phyloP scores from a whole-genome alignment of 2,797 vertebrate species.

The Coregonus ussuriensis region DNA sequence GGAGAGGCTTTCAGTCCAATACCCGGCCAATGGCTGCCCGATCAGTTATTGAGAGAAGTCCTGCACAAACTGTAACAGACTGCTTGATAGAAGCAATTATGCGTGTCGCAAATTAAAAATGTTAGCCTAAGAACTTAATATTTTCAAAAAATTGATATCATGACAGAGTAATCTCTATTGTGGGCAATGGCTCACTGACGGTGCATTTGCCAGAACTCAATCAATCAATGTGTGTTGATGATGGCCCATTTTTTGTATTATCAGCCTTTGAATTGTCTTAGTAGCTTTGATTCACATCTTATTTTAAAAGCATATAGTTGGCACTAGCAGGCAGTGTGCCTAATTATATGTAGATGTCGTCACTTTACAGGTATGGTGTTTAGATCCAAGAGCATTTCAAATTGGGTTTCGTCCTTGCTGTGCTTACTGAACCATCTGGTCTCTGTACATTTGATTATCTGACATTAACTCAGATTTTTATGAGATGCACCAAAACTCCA shows the following conservation, averaged over 20 bases:
- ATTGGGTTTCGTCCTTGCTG: slow-evolving; percentile 22
- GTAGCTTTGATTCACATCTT: background rate
- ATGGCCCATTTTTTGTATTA: background rate
- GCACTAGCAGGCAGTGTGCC: background rate
- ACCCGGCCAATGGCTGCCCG: slow-evolving; percentile 30
- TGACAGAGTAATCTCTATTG: background rate
- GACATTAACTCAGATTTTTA: slow-evolving; percentile 48
- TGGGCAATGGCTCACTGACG: background rate
- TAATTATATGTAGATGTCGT: slow-evolving; percentile 5
- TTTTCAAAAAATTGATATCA: background rate
- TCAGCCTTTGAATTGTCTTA: background rate
- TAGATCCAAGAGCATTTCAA: slow-evolving; percentile 6
- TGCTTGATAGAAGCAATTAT: background rate
- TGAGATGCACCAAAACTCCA: slow-evolving; percentile 55
- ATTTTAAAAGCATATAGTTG: background rate
- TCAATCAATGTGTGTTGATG: background rate
- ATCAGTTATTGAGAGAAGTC: background rate
- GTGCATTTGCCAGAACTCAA: background rate
- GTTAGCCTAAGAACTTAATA: background rate
- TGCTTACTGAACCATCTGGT: slow-evolving; percentile 25
- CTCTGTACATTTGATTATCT: slow-evolving; percentile 36
- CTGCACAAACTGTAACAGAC: background rate
- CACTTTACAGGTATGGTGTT: slow-evolving; percentile 29
- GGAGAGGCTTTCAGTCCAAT: slow-evolving; percentile 54
- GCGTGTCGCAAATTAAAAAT: background rate